Conservation (phyloP, 2,888 invertebrate species). For the Habrosyne pyritoides region DNA sequence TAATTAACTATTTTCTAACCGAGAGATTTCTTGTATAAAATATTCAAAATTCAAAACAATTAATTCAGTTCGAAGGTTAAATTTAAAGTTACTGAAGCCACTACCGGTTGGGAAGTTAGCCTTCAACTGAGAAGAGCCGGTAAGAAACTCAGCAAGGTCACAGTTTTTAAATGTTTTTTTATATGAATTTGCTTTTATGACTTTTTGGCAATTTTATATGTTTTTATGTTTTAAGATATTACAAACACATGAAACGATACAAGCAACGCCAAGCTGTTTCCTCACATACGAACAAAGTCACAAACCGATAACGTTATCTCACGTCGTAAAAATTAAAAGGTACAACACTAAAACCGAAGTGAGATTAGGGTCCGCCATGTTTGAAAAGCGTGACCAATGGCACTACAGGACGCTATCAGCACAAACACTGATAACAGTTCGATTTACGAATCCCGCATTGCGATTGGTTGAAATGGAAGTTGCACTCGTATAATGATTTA, state of each 20-base stretch:
- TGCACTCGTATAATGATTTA: slow-evolving; percentile 42
- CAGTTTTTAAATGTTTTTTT: too few relatives aligned
- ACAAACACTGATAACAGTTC: slow-evolving; percentile 70
- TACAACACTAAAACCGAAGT: slow-evolving; percentile 60
- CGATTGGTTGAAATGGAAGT: slow-evolving; percentile 65
- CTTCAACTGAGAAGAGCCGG: too few relatives aligned
- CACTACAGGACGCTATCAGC: slow-evolving; percentile 63
- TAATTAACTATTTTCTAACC: too few relatives aligned
- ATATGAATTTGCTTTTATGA: too few relatives aligned
- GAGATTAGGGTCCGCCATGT: slow-evolving; percentile 68
- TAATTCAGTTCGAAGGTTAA: too few relatives aligned
- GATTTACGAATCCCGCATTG: slow-evolving; percentile 65
- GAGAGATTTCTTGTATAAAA: too few relatives aligned
- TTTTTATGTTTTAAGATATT: not conserved
- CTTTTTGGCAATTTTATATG: too few relatives aligned
- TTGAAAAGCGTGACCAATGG: slow-evolving; percentile 76
- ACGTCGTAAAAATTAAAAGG: slow-evolving; percentile 57
- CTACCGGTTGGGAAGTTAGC: too few relatives aligned
- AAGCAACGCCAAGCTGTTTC: not conserved
- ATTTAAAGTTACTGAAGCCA: too few relatives aligned
- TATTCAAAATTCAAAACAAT: too few relatives aligned
- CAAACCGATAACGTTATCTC: slow-evolving; percentile 57
- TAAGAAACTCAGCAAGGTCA: too few relatives aligned
- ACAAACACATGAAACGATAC: not conserved
- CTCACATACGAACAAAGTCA: slow-evolving; percentile 32